Evolutionary conservation across 2,888 invertebrate species (phyloP).

Genomic region (Caenorhabditis sp.): DNA sequence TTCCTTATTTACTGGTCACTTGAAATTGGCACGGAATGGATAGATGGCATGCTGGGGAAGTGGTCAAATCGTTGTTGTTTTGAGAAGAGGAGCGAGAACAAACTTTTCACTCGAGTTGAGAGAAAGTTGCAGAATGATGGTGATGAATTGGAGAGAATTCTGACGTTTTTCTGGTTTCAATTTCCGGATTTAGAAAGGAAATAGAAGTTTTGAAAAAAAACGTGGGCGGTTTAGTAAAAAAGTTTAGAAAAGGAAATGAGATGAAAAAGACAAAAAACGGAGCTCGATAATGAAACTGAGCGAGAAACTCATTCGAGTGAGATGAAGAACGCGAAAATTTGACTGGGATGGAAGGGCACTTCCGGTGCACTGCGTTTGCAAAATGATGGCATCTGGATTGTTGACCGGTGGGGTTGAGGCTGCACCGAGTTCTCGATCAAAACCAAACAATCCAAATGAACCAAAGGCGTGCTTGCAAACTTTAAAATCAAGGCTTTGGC

Average conservation of each 20-base stretch:
- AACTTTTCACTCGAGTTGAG: not conserved
- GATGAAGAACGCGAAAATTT: conserved; percentile 6
- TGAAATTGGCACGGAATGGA: not conserved
- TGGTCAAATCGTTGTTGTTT: not conserved
- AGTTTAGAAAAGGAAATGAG: conserved; percentile 13
- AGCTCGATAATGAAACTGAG: no score
- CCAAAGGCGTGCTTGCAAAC: conserved; percentile 34
- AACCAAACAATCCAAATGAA: conserved; percentile 23
- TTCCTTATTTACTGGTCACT: conserved; percentile 6
- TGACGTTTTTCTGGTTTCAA: not conserved
- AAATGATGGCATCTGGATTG: conserved; percentile 19
- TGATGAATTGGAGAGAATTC: no score
- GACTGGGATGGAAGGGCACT: conserved; percentile 4
- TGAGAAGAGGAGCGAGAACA: not conserved
- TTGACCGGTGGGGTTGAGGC: conserved; percentile 11
- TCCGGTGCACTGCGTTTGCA: conserved; percentile 41
- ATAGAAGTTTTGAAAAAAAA: not conserved
- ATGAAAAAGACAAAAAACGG: conserved; percentile 13
- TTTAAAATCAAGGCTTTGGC: conserved; percentile 15
- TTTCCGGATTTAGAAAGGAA: not conserved
- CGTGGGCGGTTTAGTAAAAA: not conserved
- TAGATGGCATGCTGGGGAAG: not conserved
- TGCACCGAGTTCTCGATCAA: conserved; percentile 26
- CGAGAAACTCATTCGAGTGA: no score
- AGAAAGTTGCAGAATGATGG: no score